phyloP scores from a whole-genome alignment of 2,888 invertebrate genomes.

The Zootermopsis nevadensis region DNA sequence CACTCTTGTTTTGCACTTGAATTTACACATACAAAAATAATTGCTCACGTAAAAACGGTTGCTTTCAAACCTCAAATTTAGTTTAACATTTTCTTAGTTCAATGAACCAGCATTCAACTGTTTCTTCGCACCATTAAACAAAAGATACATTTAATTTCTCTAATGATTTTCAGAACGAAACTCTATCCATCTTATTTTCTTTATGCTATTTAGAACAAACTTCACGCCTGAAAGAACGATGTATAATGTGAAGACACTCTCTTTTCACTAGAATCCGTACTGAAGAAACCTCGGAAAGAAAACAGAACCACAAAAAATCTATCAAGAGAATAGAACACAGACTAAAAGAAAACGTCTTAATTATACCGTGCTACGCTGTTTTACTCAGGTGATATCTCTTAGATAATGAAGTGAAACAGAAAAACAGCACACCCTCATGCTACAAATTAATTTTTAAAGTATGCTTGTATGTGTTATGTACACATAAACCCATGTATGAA shows the following conservation, averaged over 20 bases:
- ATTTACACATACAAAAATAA: too few species aligned
- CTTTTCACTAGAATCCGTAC: neutral
- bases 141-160: neutral
- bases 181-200: neutral
- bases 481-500: too few species aligned
- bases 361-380: too few species aligned
- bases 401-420: too few species aligned
- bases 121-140: constrained; percentile 21
- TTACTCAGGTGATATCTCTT: too few species aligned
- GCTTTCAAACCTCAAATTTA: neutral
- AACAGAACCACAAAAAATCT: neutral
- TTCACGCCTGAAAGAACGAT: neutral
- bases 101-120: neutral
- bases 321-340: neutral
- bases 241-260: constrained; percentile 1
- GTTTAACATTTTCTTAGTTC: neutral
- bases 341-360: neutral
- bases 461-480: too few species aligned
- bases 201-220: constrained; percentile 9
- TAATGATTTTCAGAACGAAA: neutral
- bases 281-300: neutral
- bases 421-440: too few species aligned
- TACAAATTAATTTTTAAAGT: too few species aligned
- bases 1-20: too few species aligned
- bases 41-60: too few species aligned